These are phyloP conservation scores for Lasius fuliginosus DNA, from an alignment of 2,888 invertebrate genomes.

Conservation along the genomic window DNA sequence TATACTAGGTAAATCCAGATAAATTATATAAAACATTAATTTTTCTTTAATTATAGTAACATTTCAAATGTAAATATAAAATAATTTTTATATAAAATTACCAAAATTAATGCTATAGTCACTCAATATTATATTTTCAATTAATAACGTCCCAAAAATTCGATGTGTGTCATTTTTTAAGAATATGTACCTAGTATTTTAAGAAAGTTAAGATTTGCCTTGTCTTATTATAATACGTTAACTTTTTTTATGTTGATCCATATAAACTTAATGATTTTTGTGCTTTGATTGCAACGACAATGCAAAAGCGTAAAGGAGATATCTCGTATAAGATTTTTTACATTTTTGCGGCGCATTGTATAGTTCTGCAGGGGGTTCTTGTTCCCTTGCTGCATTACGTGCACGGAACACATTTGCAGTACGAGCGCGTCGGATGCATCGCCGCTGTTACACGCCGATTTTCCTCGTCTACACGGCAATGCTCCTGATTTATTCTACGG, in stretches of 20 bases:
- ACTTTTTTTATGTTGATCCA: not conserved
- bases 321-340: conserved; percentile 40
- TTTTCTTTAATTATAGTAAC: not conserved
- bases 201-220: not conserved
- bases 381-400: conserved; percentile 45
- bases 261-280: not conserved
- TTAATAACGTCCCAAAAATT: not conserved
- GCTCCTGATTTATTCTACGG: conserved; percentile 57
- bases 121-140: not conserved
- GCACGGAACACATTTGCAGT: conserved; percentile 45
- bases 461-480: conserved; percentile 57
- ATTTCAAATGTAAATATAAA: not conserved
- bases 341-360: conserved; percentile 21
- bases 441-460: conserved; percentile 57
- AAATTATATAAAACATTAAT: not conserved
- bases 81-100: not conserved
- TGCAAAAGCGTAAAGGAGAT: conserved; percentile 1
- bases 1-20: not conserved
- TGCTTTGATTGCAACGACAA: not conserved
- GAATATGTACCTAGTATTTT: not conserved
- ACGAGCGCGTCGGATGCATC: conserved; percentile 48
- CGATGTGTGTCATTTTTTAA: not conserved
- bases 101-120: not conserved
- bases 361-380: conserved; percentile 26
- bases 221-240: no score